Conservation (phyloP, 1,140 invertebrate genomes). For the Orchestia grillus region DNA sequence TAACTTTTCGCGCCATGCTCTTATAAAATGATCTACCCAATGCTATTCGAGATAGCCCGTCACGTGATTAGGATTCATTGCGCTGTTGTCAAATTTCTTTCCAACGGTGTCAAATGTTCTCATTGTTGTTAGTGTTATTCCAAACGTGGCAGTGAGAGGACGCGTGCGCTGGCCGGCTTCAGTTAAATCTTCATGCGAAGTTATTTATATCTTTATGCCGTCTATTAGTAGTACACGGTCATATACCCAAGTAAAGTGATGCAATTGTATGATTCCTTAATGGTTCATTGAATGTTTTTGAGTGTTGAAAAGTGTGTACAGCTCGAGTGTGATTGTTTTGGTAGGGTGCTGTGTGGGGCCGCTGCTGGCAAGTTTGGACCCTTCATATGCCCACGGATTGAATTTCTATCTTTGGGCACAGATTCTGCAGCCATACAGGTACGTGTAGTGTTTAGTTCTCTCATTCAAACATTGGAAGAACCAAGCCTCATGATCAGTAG, state of each 20-base stretch:
- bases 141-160: conserved; percentile 39
- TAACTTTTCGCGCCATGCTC: conserved; percentile 11
- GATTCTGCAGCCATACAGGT: neutral
- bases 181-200: conserved; percentile 19
- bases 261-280: conserved; percentile 4
- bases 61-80: conserved; percentile 39
- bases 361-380: neutral
- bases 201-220: conserved; percentile 32
- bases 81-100: conserved; percentile 27
- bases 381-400: conserved; percentile 39
- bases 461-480: neutral
- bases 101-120: conserved; percentile 11
- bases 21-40: conserved; percentile 30
- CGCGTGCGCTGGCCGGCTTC: conserved; percentile 20
- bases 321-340: conserved; percentile 50
- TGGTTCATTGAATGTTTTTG: conserved; percentile 9
- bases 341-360: neutral
- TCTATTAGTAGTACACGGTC: neutral
- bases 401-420: conserved; percentile 18
- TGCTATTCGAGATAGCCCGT: conserved; percentile 14
- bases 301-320: neutral
- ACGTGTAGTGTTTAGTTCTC: neutral
- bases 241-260: conserved; percentile 31
- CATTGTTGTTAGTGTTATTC: conserved; percentile 44
- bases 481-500: neutral